Percentiles rank a stretch among this genome's conserved stretches.
These are phyloP conservation scores for Melanotaenia boesemani DNA, from an alignment of 2,797 vertebrate species.

Conservation along the genomic window DNA sequence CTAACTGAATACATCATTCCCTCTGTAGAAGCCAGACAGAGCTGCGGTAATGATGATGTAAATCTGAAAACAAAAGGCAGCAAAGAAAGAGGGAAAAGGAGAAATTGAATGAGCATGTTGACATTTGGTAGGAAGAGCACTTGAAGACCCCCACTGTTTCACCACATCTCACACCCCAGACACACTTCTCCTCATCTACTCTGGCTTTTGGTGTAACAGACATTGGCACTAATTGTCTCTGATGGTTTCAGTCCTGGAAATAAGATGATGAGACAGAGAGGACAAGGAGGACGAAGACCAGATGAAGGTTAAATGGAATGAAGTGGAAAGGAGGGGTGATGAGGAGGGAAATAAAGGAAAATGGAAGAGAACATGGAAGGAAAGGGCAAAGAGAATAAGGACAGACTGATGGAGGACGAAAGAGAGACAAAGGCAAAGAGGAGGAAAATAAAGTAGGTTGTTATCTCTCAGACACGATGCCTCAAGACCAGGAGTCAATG, in stretches of 20 bases:
- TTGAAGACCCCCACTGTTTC: conserved; percentile 51
- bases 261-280: conserved; percentile 36
- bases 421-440: conserved; percentile 24
- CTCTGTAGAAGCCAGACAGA: conserved; percentile 45
- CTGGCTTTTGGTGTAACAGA: conserved; percentile 56
- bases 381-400: conserved; percentile 47
- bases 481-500: conserved; percentile 1
- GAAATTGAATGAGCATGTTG: conserved; percentile 62
- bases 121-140: conserved; percentile 70
- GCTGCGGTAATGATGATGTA: conserved; percentile 63
- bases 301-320: conserved; percentile 45
- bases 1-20: conserved; percentile 41
- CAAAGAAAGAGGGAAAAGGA: conserved; percentile 28
- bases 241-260: conserved; percentile 58
- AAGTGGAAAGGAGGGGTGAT: conserved; percentile 11
- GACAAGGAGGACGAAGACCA: conserved; percentile 44
- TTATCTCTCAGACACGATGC: conserved; percentile 19
- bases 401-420: conserved; percentile 34
- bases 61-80: conserved; percentile 70
- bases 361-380: conserved; percentile 17
- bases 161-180: conserved; percentile 40
- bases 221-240: conserved; percentile 60
- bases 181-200: conserved; percentile 59
- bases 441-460: conserved; percentile 10
- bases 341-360: conserved; percentile 50